Base-by-base conservation (phyloP, 2,113 vertebrate species). In the Urocolius indicus region DNA sequence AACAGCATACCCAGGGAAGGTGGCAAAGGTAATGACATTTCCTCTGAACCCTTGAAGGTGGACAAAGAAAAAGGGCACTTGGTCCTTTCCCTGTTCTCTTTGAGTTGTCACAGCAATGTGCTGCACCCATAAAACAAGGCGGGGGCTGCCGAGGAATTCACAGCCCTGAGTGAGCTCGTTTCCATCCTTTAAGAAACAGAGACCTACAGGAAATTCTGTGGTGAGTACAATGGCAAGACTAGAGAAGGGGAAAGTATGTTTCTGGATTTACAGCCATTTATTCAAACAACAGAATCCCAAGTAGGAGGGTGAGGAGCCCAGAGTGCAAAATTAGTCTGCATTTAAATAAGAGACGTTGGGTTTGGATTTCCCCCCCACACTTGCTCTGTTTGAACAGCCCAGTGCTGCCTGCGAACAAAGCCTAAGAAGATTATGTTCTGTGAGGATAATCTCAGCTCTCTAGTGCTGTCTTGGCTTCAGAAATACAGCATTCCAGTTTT, bases 361-460 rank as follows among this genome's bases (percentile, higher is more conserved):
- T 87, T 91, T 90, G 85, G 73, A 78, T 55, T 7, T 26, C 32
- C 46, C 14, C 69, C 29, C 2, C 79, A 13, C 49, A 41, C 52
- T 57, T 62, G 36, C 23, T 72, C 91, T 93, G 69, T 95, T 96
- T 93, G 91, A 96, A 95, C 85, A 94, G 94, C 87, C 59, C 73
- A 95, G 71, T 3, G 16, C 74, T 96, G 84, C 85, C n/a, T 87
- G 18, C 2, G 16, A 96, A 97, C 94, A 96, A 96, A 97, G 85
- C 90, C 61, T 97, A 96, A 96, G 51, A 92, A 95, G 95, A 93
- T 96, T 97, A 96, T 57, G 38, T 73, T 94, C 58, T 79, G 74
- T 73, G 82, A 97, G 77, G 79, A 93, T 95, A 96, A 97, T 96
- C 94, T 93, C 92, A 82, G 77, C 80, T 89, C 91, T 94, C 95